phyloP scores from a whole-genome alignment of 2,888 invertebrate genomes.

The Eupithecia inturbata region DNA sequence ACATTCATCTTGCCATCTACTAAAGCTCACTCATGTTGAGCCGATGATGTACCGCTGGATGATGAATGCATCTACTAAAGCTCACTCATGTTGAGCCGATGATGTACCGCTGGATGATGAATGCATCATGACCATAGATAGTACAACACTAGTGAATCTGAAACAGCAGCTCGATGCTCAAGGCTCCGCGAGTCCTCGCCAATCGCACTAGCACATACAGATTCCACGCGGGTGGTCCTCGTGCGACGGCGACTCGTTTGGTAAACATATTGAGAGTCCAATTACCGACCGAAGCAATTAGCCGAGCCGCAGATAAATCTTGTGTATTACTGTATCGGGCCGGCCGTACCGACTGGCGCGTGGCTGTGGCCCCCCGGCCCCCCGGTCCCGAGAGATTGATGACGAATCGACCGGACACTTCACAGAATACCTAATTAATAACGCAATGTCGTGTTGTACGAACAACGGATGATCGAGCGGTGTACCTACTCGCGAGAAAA shows the following conservation, averaged over 20 bases:
- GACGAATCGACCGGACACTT: slow-evolving; percentile 4
- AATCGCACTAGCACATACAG: no score
- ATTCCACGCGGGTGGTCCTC: no score
- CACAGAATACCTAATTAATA: slow-evolving; percentile 16
- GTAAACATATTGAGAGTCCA: slow-evolving; percentile 37
- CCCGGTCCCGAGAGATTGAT: slow-evolving; percentile 2
- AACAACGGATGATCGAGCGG: slow-evolving; percentile 6
- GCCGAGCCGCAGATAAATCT: slow-evolving; percentile 36
- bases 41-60: no score
- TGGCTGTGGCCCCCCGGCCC: not conserved
- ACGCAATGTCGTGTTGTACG: not conserved
- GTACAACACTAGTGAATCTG: no score
- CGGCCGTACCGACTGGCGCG: not conserved
- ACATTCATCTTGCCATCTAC: no score
- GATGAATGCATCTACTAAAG: no score
- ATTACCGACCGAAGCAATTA: slow-evolving; percentile 36
- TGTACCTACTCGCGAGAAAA: not conserved
- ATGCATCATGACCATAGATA: no score
- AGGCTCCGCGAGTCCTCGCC: no score
- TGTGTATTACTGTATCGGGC: slow-evolving; percentile 18
- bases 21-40: no score
- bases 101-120: no score
- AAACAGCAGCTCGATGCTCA: no score
- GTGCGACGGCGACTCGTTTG: slow-evolving; percentile 13
- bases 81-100: no score